phyloP scores from a whole-genome alignment of 2,888 invertebrate species.

The Conchocele bisecta region DNA sequence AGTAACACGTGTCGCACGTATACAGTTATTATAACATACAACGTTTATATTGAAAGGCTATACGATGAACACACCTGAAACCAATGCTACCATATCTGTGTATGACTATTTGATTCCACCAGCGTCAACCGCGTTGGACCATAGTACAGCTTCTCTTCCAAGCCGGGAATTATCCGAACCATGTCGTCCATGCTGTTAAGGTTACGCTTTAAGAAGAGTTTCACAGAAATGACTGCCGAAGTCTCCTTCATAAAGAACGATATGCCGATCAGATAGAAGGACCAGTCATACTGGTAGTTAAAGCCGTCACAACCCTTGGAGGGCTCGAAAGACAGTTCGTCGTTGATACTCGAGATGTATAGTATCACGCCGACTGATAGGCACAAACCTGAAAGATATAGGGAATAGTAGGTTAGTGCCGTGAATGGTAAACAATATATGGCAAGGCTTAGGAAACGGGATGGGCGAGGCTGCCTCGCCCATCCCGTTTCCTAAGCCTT shows the following conservation, averaged over 20 bases:
- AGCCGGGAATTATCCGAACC: constrained; percentile 58
- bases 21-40: too few relatives aligned
- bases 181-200: constrained; percentile 48
- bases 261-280: constrained; percentile 72
- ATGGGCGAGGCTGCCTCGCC: too few relatives aligned
- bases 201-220: constrained; percentile 65
- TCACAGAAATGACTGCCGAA: constrained; percentile 73
- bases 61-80: too few relatives aligned
- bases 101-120: constrained; percentile 36
- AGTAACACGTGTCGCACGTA: too few relatives aligned
- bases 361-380: constrained; percentile 72
- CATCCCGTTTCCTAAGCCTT: too few relatives aligned
- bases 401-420: too few relatives aligned
- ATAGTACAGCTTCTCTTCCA: constrained; percentile 53
- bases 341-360: constrained; percentile 74
- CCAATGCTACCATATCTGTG: constrained; percentile 49
- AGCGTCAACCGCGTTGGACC: constrained; percentile 13
- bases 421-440: too few relatives aligned
- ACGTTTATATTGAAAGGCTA: too few relatives aligned
- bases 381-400: constrained; percentile 64
- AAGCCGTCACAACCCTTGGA: constrained; percentile 57
- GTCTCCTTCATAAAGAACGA: constrained; percentile 72
- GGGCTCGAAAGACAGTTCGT: constrained; percentile 67
- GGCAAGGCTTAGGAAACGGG: too few relatives aligned
- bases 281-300: constrained; percentile 72